Evolutionary conservation across 2,888 invertebrate genomes (phyloP).

Genomic region (Dasysyrphus tricinctus): DNA sequence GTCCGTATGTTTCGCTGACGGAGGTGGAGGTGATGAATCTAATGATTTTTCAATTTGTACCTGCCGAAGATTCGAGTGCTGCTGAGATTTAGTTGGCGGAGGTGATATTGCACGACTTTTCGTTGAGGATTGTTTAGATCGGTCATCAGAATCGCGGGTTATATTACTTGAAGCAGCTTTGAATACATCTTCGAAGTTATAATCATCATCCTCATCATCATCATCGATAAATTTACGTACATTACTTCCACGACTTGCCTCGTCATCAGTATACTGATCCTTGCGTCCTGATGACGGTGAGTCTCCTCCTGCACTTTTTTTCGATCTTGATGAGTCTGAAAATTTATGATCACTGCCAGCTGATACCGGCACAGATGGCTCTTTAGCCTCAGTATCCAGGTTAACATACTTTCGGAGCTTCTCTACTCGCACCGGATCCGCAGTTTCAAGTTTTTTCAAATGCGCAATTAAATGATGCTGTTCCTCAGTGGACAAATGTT

Average conservation of each 20-base stretch:
- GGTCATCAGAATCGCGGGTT: constrained; percentile 84
- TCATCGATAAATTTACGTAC: constrained; percentile 84
- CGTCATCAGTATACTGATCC: constrained; percentile 76
- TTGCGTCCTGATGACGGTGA: constrained; percentile 76
- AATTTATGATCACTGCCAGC: constrained; percentile 54
- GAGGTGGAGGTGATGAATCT: constrained; percentile 37
- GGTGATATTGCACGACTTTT: constrained; percentile 11
- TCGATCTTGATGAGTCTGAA: constrained; percentile 60
- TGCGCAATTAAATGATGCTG: constrained; percentile 93
- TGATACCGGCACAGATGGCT: constrained; percentile 38
- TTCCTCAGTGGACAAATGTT: constrained; percentile 91
- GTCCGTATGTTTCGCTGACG: constrained; percentile 73
- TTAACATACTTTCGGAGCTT: constrained; percentile 90
- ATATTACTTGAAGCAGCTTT: constrained; percentile 90
- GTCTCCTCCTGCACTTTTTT: constrained; percentile 52
- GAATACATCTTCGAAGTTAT: constrained; percentile 92
- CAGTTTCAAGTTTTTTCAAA: constrained; percentile 91
- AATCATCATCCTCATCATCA: constrained; percentile 91
- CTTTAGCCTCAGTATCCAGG: constrained; percentile 79
- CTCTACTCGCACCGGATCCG: constrained; percentile 91
- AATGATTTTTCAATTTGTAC: constrained; percentile 27
- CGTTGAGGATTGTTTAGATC: constrained; percentile 30
- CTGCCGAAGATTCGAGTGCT: constrained; percentile 44
- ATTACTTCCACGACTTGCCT: constrained; percentile 73
- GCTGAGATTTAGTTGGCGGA: constrained; percentile 43